phyloP scores from a whole-genome alignment of 2,113 vertebrate species.

The Geococcyx californianus region DNA sequence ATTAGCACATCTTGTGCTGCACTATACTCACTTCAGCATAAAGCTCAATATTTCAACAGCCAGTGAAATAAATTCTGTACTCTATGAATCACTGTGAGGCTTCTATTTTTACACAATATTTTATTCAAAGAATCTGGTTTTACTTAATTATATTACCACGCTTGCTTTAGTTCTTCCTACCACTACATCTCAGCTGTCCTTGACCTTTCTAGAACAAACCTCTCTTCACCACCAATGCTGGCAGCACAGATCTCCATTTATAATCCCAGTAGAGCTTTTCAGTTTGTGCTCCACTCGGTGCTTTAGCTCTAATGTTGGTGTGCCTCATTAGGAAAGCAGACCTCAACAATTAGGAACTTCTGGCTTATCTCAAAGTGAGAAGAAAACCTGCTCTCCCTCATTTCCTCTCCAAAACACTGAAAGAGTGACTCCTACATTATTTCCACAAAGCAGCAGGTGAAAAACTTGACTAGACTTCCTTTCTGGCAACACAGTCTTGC shows the following conservation, averaged over 20 bases:
- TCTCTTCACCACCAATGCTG: neutral
- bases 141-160: neutral
- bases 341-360: neutral
- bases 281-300: neutral
- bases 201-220: neutral
- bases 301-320: neutral
- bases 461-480: slow-evolving; percentile 20
- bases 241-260: neutral
- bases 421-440: neutral
- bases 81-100: neutral
- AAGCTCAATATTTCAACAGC: neutral
- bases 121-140: neutral
- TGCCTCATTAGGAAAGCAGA: neutral
- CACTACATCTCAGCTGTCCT: neutral
- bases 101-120: neutral
- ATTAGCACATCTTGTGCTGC: neutral
- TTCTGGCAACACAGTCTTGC: neutral
- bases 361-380: neutral
- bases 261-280: neutral
- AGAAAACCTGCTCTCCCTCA: slow-evolving; percentile 15
- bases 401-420: neutral
- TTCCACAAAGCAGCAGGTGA: slow-evolving; percentile 37
- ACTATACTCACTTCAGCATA: neutral
- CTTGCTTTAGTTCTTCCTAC: neutral
- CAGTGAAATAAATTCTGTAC: neutral